Conservation (phyloP, 2,113 vertebrate genomes). For the Myodes glareolus region DNA sequence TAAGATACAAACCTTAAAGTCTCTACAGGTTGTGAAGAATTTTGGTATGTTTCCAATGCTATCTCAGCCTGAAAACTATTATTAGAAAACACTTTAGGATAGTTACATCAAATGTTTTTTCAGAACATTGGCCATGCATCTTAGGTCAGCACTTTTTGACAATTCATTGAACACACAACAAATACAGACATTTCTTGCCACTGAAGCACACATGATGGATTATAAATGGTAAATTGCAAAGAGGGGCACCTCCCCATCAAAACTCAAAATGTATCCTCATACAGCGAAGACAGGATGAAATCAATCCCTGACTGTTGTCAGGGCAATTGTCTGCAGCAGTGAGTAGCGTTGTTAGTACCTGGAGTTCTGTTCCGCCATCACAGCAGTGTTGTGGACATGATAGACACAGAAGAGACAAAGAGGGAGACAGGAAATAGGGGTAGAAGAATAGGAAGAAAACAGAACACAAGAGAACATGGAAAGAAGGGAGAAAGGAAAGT, state of each 20-base stretch:
- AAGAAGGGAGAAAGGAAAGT: not conserved
- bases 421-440: no score
- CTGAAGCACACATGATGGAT: constrained; percentile 23
- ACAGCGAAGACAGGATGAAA: constrained; percentile 37
- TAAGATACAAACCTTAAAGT: constrained; percentile 59
- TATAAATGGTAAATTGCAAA: not conserved
- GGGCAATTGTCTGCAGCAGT: constrained; percentile 59
- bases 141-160: constrained; percentile 43
- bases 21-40: not conserved
- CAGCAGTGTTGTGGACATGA: not conserved
- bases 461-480: not conserved
- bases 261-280: constrained; percentile 48
- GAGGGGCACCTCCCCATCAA: constrained; percentile 26
- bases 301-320: constrained; percentile 75
- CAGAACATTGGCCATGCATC: not conserved
- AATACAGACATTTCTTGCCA: not conserved
- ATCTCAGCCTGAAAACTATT: constrained; percentile 28
- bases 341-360: constrained; percentile 53
- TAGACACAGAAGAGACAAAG: no score
- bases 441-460: not conserved
- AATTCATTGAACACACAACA: constrained; percentile 51
- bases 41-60: constrained; percentile 57
- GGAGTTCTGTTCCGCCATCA: not conserved
- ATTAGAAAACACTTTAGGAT: constrained; percentile 61
- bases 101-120: constrained; percentile 40